phyloP scores from a whole-genome alignment of 2,797 vertebrate species.

The Chromobotia macracanthus region DNA sequence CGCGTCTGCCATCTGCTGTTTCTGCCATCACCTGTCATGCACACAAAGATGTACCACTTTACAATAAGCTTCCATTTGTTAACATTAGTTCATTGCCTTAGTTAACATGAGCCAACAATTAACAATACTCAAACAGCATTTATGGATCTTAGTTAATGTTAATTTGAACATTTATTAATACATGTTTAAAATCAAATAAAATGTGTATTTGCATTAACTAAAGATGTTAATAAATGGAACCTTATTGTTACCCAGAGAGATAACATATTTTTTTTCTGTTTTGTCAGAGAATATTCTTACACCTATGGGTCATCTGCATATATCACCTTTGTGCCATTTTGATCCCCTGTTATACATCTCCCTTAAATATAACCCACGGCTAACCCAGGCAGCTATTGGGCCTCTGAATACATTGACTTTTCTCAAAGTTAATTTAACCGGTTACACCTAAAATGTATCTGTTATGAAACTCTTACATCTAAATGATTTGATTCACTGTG shows the following conservation, averaged over 20 bases:
- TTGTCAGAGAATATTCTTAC: neutral
- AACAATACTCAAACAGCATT: too few relatives aligned
- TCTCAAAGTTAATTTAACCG: neutral
- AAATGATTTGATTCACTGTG: too few relatives aligned
- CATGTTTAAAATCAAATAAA: too few relatives aligned
- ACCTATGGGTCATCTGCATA: neutral
- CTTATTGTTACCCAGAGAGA: too few relatives aligned
- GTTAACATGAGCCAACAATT: too few relatives aligned
- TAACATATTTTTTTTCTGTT: neutral
- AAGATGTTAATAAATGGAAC: too few relatives aligned
- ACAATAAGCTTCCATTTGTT: too few relatives aligned
- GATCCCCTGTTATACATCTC: neutral
- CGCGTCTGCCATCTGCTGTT: constrained; percentile 13
- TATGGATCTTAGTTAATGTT: too few relatives aligned
- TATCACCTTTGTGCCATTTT: neutral
- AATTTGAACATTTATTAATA: too few relatives aligned
- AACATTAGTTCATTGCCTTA: too few relatives aligned
- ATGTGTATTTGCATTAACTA: too few relatives aligned
- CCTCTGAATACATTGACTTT: neutral
- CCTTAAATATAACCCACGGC: neutral
- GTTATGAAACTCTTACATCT: too few relatives aligned
- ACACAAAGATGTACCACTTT: neutral
- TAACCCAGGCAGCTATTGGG: neutral
- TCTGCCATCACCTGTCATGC: constrained; percentile 18
- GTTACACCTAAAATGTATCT: constrained; percentile 29